phyloP scores from a whole-genome alignment of 1,140 invertebrate genomes.

The Goniozus legneri region DNA sequence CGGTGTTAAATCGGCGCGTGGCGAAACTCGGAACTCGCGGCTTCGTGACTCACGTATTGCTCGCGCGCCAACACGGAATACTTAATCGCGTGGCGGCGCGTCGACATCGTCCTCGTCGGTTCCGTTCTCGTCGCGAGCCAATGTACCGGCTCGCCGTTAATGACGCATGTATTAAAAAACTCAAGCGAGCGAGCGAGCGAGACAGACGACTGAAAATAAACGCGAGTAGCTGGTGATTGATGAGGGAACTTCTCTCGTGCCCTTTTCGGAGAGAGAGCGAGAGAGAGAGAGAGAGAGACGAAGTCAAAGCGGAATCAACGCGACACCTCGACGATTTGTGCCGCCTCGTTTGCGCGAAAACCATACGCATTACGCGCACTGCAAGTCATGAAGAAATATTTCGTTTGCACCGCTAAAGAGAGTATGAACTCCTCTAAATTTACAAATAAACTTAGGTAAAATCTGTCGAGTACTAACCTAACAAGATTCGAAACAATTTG shows the following conservation, averaged over 20 bases:
- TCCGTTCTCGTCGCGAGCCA: constrained; percentile 13
- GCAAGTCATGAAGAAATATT: no score
- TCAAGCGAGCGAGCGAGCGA: no score
- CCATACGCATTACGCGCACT: no score
- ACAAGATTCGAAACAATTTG: no score
- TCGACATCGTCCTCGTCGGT: constrained; percentile 17
- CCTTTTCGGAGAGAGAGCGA: constrained; percentile 4
- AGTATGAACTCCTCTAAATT: no score
- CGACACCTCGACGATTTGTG: constrained; percentile 41
- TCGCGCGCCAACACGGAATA: constrained; percentile 17
- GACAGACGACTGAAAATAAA: constrained; percentile 43
- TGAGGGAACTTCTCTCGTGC: constrained; percentile 29
- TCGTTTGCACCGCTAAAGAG: no score
- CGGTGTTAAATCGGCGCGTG: no score
- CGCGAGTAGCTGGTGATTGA: constrained; percentile 38
- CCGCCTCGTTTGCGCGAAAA: constrained; percentile 22
- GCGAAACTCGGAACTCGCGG: no score
- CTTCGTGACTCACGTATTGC: not conserved
- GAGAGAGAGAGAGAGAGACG: constrained; percentile 14
- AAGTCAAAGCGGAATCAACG: constrained; percentile 15
- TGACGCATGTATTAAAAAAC: constrained; percentile 50
- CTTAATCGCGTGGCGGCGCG: constrained; percentile 25
- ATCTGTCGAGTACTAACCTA: no score
- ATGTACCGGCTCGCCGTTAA: constrained; percentile 38
- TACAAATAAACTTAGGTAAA: no score